A percentile compares a stretch with the other conserved stretches of the same genome.
Evolutionary conservation across 2,113 vertebrate genomes (phyloP).

Genomic region (Columba livia): DNA sequence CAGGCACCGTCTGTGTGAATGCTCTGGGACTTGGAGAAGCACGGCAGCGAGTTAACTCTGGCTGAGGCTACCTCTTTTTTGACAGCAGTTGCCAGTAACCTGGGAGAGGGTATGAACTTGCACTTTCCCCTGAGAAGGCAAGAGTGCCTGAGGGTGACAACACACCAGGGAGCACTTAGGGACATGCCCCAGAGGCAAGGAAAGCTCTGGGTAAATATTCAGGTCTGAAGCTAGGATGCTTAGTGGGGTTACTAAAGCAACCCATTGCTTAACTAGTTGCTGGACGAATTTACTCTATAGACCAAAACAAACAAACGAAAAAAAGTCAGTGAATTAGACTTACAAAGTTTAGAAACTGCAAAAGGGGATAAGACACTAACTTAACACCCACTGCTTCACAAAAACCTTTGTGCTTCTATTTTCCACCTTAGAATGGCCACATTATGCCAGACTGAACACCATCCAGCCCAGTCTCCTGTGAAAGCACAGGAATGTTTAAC

Average conservation of each 20-base stretch:
- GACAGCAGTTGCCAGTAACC: neutral
- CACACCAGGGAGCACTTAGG: neutral
- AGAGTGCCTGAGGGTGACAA: neutral
- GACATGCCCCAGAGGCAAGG: neutral
- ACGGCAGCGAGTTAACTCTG: neutral
- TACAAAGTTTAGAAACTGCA: neutral
- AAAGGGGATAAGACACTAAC: neutral
- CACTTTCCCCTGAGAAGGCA: neutral
- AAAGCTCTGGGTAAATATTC: neutral
- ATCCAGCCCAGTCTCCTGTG: neutral
- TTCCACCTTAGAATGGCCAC: neutral
- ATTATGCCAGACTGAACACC: neutral
- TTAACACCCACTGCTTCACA: neutral
- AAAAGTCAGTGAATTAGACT: neutral
- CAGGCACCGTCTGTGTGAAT: rapidly evolving
- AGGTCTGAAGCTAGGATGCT: neutral
- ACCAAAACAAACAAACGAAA: neutral
- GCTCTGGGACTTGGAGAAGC: neutral
- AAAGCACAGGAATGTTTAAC: neutral
- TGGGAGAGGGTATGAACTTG: neutral
- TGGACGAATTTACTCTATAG: neutral
- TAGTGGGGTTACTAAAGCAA: neutral
- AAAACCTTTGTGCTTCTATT: neutral
- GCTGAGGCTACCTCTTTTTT: neutral
- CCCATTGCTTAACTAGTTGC: neutral